Base-by-base conservation (phyloP, 1,140 invertebrate genomes). In the Stegodyphus mimosarum region DNA sequence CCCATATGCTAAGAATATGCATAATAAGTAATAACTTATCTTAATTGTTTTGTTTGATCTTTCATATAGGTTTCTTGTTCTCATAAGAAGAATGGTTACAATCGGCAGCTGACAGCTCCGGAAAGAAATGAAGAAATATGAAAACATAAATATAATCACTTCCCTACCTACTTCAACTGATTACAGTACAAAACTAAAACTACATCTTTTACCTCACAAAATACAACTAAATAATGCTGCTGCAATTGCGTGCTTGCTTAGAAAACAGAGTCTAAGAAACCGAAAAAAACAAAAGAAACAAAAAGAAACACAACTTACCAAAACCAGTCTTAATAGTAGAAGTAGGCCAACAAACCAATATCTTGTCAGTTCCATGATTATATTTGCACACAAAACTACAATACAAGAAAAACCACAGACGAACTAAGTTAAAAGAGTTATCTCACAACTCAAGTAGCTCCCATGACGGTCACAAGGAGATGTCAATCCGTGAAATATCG, bases 241-340 rank as follows among this genome's bases (percentile, higher is more conserved):
- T 60, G 15, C 55, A 60, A 15, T 15, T 60, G 55, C 55, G 55
- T 60, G 55, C 55, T 60, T 11, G 15, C 9, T 60, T 15, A 60
- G 55, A 60, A 60, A 60, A 60, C 55, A 60, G 55, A 9, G 55
- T 2, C 5, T 60, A 18, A 74, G 10, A 83, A 71, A 74, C 7
- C 55, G 71, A 79, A 69, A 50, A 5, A 49, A 33, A 1, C 3
- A 33, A 33, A 33, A 33, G 1, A 33, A 33, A 33, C 64, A 74
- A n/a, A 83, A 83, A 71, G 53, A 48, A 83, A 50, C 60, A 73
- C 70, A 52, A 72, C 80, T 83, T 64, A 83, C 80, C 70, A 71
- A 83, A 83, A 83, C 80, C 80, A 83, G 80, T 83, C 80, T 74
- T 60, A 83, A 74, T 51, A 83, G 70, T 15, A 83, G 80, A 83